A percentile compares a stretch with the other conserved stretches of the same genome.
Conservation (phyloP, 1,140 invertebrate species). For the Leptinotarsa undecemlineata region DNA sequence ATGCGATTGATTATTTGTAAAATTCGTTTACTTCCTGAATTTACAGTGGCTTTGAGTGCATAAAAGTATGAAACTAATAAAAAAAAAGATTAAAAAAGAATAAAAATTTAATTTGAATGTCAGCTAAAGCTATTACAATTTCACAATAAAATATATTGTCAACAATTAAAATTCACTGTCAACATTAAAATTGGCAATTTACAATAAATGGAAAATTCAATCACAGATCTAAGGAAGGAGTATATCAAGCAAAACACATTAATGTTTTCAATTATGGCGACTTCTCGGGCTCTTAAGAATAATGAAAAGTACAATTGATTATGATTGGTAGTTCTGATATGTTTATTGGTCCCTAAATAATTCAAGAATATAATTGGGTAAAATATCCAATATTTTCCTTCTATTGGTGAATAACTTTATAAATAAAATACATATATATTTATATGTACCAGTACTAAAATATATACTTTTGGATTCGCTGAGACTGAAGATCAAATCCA, state of each 20-base stretch:
- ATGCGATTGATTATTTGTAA: too few species aligned
- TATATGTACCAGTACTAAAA: too few species aligned
- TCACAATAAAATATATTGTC: background rate
- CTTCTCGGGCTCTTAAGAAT: background rate
- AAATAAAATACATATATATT: too few species aligned
- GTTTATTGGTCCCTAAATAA: too few species aligned
- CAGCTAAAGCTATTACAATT: background rate
- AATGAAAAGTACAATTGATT: too few species aligned
- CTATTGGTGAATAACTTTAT: too few species aligned
- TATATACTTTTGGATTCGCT: too few species aligned
- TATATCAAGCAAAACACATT: background rate
- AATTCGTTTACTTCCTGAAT: too few species aligned
- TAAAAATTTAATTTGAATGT: background rate
- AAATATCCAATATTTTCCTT: too few species aligned
- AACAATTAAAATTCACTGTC: background rate
- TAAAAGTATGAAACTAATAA: background rate
- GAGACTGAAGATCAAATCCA: too few species aligned
- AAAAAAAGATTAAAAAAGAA: background rate
- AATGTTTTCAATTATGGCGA: background rate
- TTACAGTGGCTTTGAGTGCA: background rate
- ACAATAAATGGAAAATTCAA: background rate
- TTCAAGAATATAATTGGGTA: too few species aligned
- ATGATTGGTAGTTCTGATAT: too few species aligned
- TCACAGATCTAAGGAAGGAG: background rate
- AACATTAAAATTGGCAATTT: background rate